Evolutionary conservation across 2,113 vertebrate species (phyloP).

Genomic region (Strix uralensis): DNA sequence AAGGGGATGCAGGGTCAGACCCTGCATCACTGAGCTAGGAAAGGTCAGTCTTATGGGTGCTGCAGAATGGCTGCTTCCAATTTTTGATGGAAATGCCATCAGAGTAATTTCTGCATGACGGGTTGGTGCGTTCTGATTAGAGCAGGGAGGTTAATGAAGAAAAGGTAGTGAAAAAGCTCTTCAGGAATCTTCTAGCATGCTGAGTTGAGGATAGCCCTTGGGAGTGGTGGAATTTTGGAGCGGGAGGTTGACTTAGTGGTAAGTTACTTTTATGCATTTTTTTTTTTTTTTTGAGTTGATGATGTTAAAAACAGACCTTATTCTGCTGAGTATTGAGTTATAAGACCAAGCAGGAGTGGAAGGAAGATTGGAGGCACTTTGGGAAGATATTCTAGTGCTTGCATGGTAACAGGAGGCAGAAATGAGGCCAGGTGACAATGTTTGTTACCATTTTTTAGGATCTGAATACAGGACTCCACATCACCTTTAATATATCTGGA

Average conservation of each 20-base stretch:
- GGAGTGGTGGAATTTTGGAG: background rate
- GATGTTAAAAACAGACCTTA: background rate
- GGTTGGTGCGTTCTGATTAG: background rate
- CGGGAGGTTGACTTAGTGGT: background rate
- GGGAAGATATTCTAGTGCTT: background rate
- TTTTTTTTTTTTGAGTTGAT: background rate
- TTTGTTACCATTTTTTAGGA: background rate
- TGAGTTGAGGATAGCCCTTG: background rate
- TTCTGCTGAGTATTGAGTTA: background rate
- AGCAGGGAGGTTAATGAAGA: background rate
- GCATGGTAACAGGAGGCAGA: background rate
- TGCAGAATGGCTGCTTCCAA: background rate
- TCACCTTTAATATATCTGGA: background rate
- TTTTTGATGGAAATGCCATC: background rate
- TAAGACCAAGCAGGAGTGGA: background rate
- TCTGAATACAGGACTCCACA: background rate
- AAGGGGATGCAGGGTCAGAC: background rate
- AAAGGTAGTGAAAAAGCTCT: background rate
- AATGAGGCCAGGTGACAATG: background rate
- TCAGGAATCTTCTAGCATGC: background rate
- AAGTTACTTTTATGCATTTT: background rate
- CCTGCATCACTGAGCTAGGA: background rate
- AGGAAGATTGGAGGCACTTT: background rate
- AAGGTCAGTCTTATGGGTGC: background rate
- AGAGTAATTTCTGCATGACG: background rate